Evolutionary conservation across 2,113 vertebrate genomes (phyloP).

Genomic region (Ceuthmochares aereus): DNA sequence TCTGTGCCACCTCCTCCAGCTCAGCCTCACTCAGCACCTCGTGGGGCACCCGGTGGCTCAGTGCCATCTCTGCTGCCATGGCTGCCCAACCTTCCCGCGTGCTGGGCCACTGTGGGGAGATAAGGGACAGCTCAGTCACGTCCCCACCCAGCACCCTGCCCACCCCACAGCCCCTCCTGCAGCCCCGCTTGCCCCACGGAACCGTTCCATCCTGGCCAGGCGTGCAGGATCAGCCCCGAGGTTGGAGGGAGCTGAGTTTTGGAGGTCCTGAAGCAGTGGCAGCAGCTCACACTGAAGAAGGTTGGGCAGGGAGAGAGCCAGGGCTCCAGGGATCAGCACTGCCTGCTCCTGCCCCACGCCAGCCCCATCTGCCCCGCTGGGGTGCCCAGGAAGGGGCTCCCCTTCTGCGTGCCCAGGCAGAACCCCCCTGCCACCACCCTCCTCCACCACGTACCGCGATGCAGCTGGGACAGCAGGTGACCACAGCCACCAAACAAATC

Average conservation of each 20-base stretch:
- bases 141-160: neutral
- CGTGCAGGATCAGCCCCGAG: fast-evolving
- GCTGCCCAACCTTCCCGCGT: neutral
- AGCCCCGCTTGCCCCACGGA: fast-evolving
- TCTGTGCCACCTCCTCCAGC: slow-evolving; percentile 81
- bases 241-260: fast-evolving
- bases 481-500: neutral
- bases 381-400: fast-evolving
- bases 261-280: neutral
- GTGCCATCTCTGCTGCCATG: neutral
- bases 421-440: neutral
- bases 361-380: fast-evolving
- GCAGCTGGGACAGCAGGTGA: neutral
- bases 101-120: neutral
- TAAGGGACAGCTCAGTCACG: neutral
- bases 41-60: slow-evolving; percentile 18
- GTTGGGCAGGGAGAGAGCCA: neutral
- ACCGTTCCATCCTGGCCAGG: neutral
- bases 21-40: slow-evolving; percentile 79
- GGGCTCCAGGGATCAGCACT: fast-evolving
- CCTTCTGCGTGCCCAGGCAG: fast-evolving
- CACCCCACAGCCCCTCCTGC: neutral
- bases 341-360: neutral
- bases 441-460: neutral
- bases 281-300: neutral